A percentile compares a stretch with the other conserved stretches of the same genome.
Evolutionary conservation across 1,140 invertebrate genomes (phyloP).

Genomic region (Halotydeus destructor): DNA sequence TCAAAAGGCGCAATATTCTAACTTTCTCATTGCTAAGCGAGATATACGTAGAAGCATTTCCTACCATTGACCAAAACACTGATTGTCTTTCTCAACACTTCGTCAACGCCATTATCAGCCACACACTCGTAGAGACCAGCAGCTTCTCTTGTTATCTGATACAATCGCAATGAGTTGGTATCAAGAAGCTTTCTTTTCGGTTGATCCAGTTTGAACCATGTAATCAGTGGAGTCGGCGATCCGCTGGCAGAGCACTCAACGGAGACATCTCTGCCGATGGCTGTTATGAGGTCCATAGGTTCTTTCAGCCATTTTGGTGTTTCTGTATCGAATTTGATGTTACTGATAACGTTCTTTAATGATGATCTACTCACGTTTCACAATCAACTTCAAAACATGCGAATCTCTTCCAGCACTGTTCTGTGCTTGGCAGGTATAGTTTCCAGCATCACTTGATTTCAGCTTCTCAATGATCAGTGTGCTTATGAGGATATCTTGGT

Average conservation of each 20-base stretch:
- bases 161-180: too few species aligned
- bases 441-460: background rate
- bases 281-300: slow-evolving; percentile 8
- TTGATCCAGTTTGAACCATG: slow-evolving; percentile 15
- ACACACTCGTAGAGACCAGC: slow-evolving; percentile 9
- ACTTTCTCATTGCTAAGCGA: too few species aligned
- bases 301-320: slow-evolving; percentile 15
- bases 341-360: too few species aligned
- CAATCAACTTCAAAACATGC: too few species aligned
- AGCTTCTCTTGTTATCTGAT: too few species aligned
- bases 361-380: too few species aligned
- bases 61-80: slow-evolving; percentile 5
- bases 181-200: too few species aligned
- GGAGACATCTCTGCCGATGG: slow-evolving; percentile 6
- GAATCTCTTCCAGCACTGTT: background rate
- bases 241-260: slow-evolving; percentile 14
- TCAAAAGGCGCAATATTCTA: too few species aligned
- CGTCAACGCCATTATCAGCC: too few species aligned
- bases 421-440: background rate
- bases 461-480: background rate
- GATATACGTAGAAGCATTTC: too few species aligned
- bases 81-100: slow-evolving; percentile 5
- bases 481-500: background rate
- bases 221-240: slow-evolving; percentile 13
- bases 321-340: slow-evolving; percentile 10